Base-by-base conservation (phyloP, 1,140 invertebrate species). In the Bathynomus jamesi region DNA sequence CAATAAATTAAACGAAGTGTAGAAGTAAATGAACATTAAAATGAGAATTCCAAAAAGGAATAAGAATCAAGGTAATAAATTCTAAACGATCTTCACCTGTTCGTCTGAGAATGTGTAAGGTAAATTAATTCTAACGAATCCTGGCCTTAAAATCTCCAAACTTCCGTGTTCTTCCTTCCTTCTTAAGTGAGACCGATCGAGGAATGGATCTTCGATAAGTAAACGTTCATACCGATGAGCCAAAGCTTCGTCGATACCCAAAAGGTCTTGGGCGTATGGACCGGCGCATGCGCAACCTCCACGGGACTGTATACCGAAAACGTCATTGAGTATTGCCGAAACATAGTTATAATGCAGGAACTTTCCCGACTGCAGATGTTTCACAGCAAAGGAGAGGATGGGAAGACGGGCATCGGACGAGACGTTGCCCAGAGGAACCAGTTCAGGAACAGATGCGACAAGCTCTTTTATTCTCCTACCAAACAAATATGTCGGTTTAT, bases 271-370 rank as follows among this genome's bases (percentile, higher is more conserved):
- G 8, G 91, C 91, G 80, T 95, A 95, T 67, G 90, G 89, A 61
- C 91, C 90, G 46, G 91, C 90, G 83, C 91, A 93, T 0, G 89
- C 89, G 83, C 91, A 93, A 0, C 93, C 92, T 8, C 91, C 90
- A 77, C 93, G 85, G 0, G 91, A 90, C 82, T 96, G 94, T 53
- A 96, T 92, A 0, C 94, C 94, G 80, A 94, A 96, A 10, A 96
- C 86, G 80, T 96, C 94, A 79, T 96, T 96, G 3, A 96, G 85
- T 0, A 96, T 84, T 2, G 91, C 89, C 78, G 89, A 90, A 0
- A 95, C 88, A 81, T 93, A 96, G 82, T 95, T 95, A 79, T 95
- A 91, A 82, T 96, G 94, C 0, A 96, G 86, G 79, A 91, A 94
- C 2, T 88, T 88, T 4, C 90, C 91, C 66, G 79, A 77, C 5